Evolutionary conservation across 2,888 invertebrate genomes (phyloP), one percentile per base, ranked within the genome.

Genomic region (Rhyacophila evoluta): DNA sequence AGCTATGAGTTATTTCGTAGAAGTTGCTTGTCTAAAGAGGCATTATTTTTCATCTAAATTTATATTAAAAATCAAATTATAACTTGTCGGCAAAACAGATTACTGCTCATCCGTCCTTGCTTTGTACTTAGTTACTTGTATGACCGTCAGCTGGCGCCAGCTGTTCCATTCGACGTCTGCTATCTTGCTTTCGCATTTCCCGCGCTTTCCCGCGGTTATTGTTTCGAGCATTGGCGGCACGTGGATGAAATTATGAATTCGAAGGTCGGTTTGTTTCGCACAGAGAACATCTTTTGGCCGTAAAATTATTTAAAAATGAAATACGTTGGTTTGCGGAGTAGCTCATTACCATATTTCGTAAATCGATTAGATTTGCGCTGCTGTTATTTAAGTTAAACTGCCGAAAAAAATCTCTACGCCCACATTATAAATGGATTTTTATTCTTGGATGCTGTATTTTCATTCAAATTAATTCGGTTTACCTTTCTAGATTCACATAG

Each of bases 141-240:
- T 19, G 55, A 6, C 55, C 25, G 55, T 55, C 55, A 55, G 55
- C 19, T 55, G 55, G 55, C 55, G 55, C 55, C 55, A 55, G 55
- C 55, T 55, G 55, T 25, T 25, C 19, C 55, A 19, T 55, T 55
- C 55, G 55, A 25, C 10, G 55, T 12, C 55, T 19, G 55, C 55
- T 19, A 55, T 25, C 55, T 12, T 55, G 55, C 55, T 55, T 55
- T 55, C 55, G 8, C 55, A 55, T 55, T 55, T 55, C 55, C 55
- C 55, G 55, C 55, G 55, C 55, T 55, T 55, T 55, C 25, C 55
- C 55, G 19, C 55, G 55, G 55, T 19, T 55, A 25, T 55, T 55
- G 55, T 55, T 55, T 55, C 55, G 55, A 55, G 55, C 55, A 55
- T 55, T 55, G 55, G 15, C 55, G 55, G 55, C 55, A 55, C 55